phyloP scores from a whole-genome alignment of 2,113 vertebrate species.

The Crotalus horridus region DNA sequence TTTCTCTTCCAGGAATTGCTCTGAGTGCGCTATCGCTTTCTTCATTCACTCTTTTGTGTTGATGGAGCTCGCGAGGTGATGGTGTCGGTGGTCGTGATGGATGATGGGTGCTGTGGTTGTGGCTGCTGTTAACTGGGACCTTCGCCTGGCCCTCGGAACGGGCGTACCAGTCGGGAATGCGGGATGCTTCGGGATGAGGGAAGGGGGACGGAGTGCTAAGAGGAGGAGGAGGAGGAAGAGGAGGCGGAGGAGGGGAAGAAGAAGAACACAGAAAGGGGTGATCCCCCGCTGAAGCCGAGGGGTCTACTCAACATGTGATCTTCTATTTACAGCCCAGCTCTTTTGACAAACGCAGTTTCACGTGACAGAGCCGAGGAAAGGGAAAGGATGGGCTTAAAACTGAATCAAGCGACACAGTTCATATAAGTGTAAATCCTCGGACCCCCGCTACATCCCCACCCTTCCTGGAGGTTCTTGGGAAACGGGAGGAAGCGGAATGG shows the following conservation, averaged over 20 bases:
- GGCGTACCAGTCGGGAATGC: background rate
- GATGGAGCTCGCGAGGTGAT: background rate
- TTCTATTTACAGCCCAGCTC: slow-evolving; percentile 80
- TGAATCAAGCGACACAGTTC: slow-evolving; percentile 79
- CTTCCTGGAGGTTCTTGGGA: slow-evolving; percentile 35
- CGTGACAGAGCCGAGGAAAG: slow-evolving; percentile 85
- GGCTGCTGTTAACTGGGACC: background rate
- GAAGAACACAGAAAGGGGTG: slow-evolving; percentile 49
- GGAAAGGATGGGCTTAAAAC: slow-evolving; percentile 75
- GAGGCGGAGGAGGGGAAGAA: slow-evolving; percentile 4
- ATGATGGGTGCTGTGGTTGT: background rate
- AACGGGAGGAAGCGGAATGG: background rate
- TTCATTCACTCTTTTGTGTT: background rate
- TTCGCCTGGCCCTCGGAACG: background rate
- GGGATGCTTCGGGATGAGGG: slow-evolving; percentile 17
- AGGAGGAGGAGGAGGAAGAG: slow-evolving; percentile 25
- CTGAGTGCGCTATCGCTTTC: background rate
- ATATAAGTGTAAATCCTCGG: slow-evolving; percentile 75
- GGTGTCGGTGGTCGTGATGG: background rate
- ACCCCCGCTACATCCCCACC: slow-evolving; percentile 55
- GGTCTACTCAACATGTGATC: slow-evolving; percentile 85
- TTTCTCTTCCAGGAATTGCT: background rate
- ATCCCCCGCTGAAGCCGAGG: slow-evolving; percentile 67
- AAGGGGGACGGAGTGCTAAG: background rate
- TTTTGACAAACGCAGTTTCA: slow-evolving; percentile 79